Percentiles rank a stretch among this genome's conserved stretches.
Evolutionary conservation across 2,888 invertebrate genomes (phyloP).

Genomic region (Sthenelais limicola): DNA sequence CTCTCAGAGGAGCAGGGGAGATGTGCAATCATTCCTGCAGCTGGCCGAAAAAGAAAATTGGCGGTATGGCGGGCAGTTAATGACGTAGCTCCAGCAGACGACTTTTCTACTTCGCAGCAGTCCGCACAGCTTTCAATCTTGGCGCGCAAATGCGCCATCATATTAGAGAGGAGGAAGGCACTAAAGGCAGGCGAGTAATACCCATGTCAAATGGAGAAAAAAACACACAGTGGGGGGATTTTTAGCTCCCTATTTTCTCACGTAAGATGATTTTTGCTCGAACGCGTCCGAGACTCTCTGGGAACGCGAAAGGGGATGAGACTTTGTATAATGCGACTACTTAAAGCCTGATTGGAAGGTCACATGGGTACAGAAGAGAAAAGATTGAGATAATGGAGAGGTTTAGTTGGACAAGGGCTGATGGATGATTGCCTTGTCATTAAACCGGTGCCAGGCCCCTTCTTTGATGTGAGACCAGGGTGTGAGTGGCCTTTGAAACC

Average conservation of each 20-base stretch:
- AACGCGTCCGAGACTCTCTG: constrained; percentile 21
- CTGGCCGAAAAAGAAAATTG: constrained; percentile 1
- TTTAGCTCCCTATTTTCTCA: constrained; percentile 3
- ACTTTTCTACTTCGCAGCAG: neutral
- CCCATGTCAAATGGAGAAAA: constrained; percentile 1
- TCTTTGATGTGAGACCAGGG: constrained; percentile 34
- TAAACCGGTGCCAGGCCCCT: constrained; percentile 2
- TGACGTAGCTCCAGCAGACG: constrained; percentile 15
- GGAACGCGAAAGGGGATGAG: neutral
- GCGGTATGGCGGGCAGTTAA: constrained; percentile 1
- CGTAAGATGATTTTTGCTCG: constrained; percentile 14
- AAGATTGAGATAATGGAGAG: constrained; percentile 28
- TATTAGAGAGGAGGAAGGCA: neutral
- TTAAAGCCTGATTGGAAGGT: constrained; percentile 32
- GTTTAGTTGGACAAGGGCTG: constrained; percentile 23
- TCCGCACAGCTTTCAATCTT: constrained; percentile 2
- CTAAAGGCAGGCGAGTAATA: constrained; percentile 2
- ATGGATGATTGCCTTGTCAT: constrained; percentile 14
- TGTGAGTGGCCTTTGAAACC: too few relatives aligned
- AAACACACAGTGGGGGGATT: constrained; percentile 11
- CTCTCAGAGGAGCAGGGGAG: neutral
- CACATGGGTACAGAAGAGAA: constrained; percentile 15
- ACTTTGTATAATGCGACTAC: constrained; percentile 37
- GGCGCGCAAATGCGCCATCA: constrained; percentile 15
- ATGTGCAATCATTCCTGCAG: neutral